These are phyloP conservation scores for Odontophorus gujanensis DNA, from an alignment of 2,113 vertebrate genomes.

Conservation along the genomic window DNA sequence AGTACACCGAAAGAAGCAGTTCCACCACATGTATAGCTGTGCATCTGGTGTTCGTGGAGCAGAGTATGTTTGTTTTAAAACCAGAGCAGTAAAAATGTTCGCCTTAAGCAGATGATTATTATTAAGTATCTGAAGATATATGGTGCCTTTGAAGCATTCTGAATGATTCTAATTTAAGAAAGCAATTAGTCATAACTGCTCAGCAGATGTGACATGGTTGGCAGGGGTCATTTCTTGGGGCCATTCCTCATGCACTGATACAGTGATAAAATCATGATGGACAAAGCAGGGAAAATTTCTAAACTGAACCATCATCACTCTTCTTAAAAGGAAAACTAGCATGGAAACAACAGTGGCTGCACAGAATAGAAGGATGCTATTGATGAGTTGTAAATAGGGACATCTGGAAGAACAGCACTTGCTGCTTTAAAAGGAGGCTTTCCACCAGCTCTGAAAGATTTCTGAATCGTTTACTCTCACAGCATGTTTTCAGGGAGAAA, in stretches of 20 bases:
- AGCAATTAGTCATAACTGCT: not conserved
- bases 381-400: not conserved
- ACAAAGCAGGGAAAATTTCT: not conserved
- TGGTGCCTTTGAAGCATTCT: not conserved
- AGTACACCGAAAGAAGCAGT: not conserved
- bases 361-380: not conserved
- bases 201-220: not conserved
- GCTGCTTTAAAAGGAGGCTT: not conserved
- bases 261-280: not conserved
- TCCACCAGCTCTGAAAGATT: not conserved
- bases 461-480: fast-evolving
- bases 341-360: not conserved
- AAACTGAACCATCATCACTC: not conserved
- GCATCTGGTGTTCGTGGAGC: not conserved
- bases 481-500: not conserved
- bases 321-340: not conserved
- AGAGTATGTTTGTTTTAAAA: not conserved
- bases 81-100: not conserved
- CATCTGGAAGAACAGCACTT: not conserved
- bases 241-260: not conserved
- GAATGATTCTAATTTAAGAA: not conserved
- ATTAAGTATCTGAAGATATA: not conserved
- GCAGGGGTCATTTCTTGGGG: not conserved
- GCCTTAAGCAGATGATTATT: not conserved
- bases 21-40: not conserved